These are phyloP conservation scores for Camponotus floridanus DNA, from an alignment of 1,140 invertebrate genomes.

Conservation along the genomic window DNA sequence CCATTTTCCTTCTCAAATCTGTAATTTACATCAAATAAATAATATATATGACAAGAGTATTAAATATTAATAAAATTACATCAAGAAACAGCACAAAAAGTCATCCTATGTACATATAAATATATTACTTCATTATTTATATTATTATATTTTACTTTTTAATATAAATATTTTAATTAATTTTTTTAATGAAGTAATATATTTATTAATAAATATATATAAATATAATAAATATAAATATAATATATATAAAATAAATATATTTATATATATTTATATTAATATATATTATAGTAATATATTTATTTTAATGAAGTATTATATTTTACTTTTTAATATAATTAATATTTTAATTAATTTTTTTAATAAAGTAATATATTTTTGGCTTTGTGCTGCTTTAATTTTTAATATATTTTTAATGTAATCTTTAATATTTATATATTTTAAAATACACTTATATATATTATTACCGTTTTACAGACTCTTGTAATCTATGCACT, in stretches of 20 bases:
- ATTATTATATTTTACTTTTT: not conserved
- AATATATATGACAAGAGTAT: not conserved
- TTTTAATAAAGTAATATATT: too few relatives aligned
- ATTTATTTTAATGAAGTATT: not conserved
- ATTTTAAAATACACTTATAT: not conserved
- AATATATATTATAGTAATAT: slow-evolving; percentile 1
- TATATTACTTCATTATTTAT: not conserved
- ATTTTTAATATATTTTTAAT: too few relatives aligned
- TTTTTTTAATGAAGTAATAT: too few relatives aligned
- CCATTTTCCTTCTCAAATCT: slow-evolving; percentile 87
- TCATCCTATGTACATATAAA: slow-evolving; percentile 54
- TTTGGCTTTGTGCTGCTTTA: too few relatives aligned
- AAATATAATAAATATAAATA: too few relatives aligned
- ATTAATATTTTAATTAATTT: too few relatives aligned
- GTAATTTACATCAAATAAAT: slow-evolving; percentile 72
- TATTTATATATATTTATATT: not conserved
- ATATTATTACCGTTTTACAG: slow-evolving; percentile 81
- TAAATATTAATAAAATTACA: not conserved
- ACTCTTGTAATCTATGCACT: slow-evolving; percentile 88
- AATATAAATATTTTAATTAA: not conserved
- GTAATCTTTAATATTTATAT: too few relatives aligned
- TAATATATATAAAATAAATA: too few relatives aligned
- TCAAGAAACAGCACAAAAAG: slow-evolving; percentile 78
- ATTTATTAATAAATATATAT: too few relatives aligned
- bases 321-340: not conserved